Evolutionary conservation across 2,113 vertebrate genomes (phyloP).

Genomic region (Murina feae): DNA sequence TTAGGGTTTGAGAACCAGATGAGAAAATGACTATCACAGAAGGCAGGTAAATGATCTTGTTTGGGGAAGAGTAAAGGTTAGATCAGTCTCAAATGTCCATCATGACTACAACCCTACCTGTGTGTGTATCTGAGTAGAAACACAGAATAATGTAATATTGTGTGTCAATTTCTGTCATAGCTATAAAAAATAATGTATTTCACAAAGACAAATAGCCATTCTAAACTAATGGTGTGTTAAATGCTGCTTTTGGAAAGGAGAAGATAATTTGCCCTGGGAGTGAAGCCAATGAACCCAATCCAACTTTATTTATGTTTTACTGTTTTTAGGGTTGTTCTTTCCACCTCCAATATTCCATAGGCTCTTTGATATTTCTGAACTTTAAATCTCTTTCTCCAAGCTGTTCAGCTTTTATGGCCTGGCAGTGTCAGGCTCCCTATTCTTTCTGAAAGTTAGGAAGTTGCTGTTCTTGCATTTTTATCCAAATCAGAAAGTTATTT

Average conservation of each 20-base stretch:
- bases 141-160: slow-evolving; percentile 7
- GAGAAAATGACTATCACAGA: neutral
- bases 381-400: slow-evolving; percentile 60
- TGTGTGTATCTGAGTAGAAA: neutral
- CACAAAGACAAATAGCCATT: slow-evolving; percentile 59
- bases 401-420: slow-evolving; percentile 45
- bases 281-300: slow-evolving; percentile 41
- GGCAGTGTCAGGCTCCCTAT: neutral
- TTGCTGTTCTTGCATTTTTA: slow-evolving; percentile 58
- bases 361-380: slow-evolving; percentile 58
- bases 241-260: slow-evolving; percentile 54
- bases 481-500: slow-evolving; percentile 35
- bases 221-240: slow-evolving; percentile 54
- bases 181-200: slow-evolving; percentile 59
- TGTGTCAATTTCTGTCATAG: slow-evolving; percentile 37
- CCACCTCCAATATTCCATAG: slow-evolving; percentile 20
- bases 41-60: neutral
- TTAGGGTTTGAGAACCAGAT: neutral
- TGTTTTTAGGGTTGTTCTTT: slow-evolving; percentile 59
- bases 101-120: neutral
- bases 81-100: neutral
- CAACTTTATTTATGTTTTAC: slow-evolving; percentile 61
- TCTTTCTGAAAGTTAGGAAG: slow-evolving; percentile 47
- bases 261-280: slow-evolving; percentile 51
- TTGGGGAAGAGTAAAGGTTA: neutral